Percentiles rank a stretch among this genome's conserved stretches.
These are phyloP conservation scores for Linyphia triangularis DNA, from an alignment of 2,888 invertebrate species.

Conservation along the genomic window DNA sequence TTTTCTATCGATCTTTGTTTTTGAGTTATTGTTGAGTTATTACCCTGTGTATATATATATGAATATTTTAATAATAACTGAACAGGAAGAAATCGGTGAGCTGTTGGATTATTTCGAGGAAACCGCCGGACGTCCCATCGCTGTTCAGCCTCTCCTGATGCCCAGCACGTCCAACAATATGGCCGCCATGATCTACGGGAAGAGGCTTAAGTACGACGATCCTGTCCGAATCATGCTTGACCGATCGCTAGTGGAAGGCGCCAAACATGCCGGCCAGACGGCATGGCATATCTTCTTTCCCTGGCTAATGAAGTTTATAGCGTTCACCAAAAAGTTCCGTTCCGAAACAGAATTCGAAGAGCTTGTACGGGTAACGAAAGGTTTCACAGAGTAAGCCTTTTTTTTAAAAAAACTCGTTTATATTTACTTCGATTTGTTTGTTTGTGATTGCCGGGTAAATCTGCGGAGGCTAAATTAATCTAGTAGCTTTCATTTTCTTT, in stretches of 20 bases:
- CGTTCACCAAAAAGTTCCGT: neutral
- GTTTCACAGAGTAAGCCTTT: neutral
- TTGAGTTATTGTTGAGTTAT: no score
- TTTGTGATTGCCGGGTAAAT: no score
- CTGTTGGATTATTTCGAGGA: conserved; percentile 14
- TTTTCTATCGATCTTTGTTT: no score
- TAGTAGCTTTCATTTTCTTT: no score
- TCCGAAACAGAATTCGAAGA: neutral
- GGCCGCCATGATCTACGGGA: conserved; percentile 76
- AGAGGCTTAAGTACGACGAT: conserved; percentile 74
- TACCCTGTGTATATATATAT: no score
- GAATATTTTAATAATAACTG: neutral
- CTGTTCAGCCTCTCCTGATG: conserved; percentile 7
- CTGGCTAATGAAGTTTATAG: neutral
- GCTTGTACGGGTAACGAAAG: neutral
- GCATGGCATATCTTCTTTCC: conserved; percentile 49
- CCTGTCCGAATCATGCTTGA: conserved; percentile 39
- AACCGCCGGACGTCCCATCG: neutral
- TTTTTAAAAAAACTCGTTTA: no score
- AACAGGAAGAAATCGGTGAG: conserved; percentile 45
- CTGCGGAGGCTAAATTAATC: no score
- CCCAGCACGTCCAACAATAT: conserved; percentile 76
- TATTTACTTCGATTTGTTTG: no score
- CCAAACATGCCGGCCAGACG: neutral
- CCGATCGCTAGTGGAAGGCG: neutral